Percentiles rank a stretch among this genome's conserved stretches.
Evolutionary conservation across 2,113 vertebrate genomes (phyloP).

Genomic region (Megaleporinus macrocephalus): DNA sequence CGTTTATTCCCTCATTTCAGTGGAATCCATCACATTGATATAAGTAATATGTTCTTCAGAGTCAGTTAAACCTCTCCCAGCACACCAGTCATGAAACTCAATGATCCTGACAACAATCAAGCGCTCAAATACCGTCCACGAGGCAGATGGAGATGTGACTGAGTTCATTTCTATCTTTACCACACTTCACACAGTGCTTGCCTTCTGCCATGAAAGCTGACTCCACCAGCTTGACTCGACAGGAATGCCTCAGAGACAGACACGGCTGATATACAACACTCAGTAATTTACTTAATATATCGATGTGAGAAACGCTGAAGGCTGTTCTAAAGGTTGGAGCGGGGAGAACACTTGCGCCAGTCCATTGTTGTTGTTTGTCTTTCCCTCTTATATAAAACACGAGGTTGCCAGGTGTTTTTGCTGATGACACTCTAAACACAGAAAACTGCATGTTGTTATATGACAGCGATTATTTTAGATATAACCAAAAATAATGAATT

Average conservation of each 20-base stretch:
- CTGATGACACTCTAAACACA: no score
- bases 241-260: slow-evolving; percentile 62
- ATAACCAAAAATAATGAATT: no score
- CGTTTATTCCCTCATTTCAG: no score
- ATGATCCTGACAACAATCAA: neutral
- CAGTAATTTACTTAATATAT: neutral
- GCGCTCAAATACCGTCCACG: slow-evolving; percentile 3
- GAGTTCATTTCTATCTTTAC: slow-evolving; percentile 39
- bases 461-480: no score
- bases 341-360: neutral
- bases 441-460: no score
- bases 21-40: no score
- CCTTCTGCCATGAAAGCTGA: slow-evolving; percentile 37
- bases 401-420: no score
- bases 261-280: neutral
- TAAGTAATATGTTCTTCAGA: no score
- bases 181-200: slow-evolving; percentile 2
- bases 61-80: no score
- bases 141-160: slow-evolving; percentile 12
- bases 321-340: neutral
- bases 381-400: neutral
- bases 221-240: slow-evolving; percentile 62
- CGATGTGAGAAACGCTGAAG: slow-evolving; percentile 3
- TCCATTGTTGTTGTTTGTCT: neutral
- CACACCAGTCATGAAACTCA: no score